Evolutionary conservation across 2,113 vertebrate genomes (phyloP).

Genomic region (Cheilinus undulatus): DNA sequence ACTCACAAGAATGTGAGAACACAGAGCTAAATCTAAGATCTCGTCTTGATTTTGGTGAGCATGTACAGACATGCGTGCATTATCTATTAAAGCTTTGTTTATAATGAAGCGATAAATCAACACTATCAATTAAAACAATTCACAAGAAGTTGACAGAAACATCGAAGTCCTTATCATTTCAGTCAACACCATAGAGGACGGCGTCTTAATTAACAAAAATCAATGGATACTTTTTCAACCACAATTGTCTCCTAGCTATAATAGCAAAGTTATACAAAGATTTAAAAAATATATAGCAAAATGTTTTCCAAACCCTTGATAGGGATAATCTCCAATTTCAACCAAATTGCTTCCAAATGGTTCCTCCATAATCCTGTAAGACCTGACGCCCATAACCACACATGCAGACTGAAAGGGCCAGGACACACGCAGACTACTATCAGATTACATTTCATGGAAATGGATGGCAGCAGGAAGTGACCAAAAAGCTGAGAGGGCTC

Average conservation of each 20-base stretch:
- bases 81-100: background rate
- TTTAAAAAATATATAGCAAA: constrained; percentile 50
- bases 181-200: background rate
- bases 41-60: background rate
- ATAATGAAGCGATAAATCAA: background rate
- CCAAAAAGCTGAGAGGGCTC: constrained; percentile 55
- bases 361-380: constrained; percentile 68
- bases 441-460: constrained; percentile 79
- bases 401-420: constrained; percentile 51
- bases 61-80: constrained; percentile 8
- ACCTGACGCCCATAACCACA: constrained; percentile 67
- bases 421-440: constrained; percentile 71
- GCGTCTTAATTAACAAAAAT: no score
- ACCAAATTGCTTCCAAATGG: constrained; percentile 70
- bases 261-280: no score
- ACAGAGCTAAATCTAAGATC: constrained; percentile 19
- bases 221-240: constrained; percentile 42
- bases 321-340: constrained; percentile 64
- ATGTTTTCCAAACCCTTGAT: constrained; percentile 48
- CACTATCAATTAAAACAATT: background rate
- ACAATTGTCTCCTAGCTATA: constrained; percentile 47
- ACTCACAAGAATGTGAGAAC: constrained; percentile 58
- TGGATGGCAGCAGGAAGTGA: constrained; percentile 72
- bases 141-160: background rate
- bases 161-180: background rate